Evolutionary conservation across 2,113 vertebrate genomes (phyloP).

Genomic region (Loxodonta africana): DNA sequence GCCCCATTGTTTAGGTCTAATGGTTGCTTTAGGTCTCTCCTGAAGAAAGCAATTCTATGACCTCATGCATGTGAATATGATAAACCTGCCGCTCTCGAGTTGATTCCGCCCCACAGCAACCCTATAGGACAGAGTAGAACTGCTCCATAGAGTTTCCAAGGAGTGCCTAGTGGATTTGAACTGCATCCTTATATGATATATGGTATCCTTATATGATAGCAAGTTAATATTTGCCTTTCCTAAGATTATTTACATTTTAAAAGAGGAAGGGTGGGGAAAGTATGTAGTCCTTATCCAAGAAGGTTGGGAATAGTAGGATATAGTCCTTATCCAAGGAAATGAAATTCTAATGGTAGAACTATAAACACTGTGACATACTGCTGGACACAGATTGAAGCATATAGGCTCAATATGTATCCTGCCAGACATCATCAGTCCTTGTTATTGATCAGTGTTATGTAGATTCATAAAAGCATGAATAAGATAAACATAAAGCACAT

Average conservation of each 20-base stretch:
- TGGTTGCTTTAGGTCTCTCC: background rate
- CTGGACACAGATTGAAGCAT: background rate
- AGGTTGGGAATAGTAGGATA: too few relatives aligned
- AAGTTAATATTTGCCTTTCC: background rate
- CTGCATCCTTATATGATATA: too few relatives aligned
- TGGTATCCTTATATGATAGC: background rate
- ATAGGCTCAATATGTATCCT: background rate
- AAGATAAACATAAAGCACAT: background rate
- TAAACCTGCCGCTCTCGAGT: background rate
- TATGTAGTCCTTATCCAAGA: too few relatives aligned
- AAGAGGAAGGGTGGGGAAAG: background rate
- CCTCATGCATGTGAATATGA: background rate
- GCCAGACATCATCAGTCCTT: background rate
- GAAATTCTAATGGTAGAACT: background rate
- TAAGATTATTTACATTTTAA: conserved; percentile 10
- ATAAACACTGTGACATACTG: background rate
- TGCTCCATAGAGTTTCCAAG: background rate
- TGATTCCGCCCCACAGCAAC: too few relatives aligned
- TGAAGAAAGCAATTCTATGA: background rate
- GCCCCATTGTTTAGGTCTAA: background rate
- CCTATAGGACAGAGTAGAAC: too few relatives aligned
- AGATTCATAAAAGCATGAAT: background rate
- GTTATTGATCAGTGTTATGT: background rate
- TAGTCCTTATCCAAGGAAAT: background rate
- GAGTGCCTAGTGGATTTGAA: too few relatives aligned